Percentiles rank a stretch among this genome's conserved stretches.
These are phyloP conservation scores for Cyclophora punctaria DNA, from an alignment of 2,888 invertebrate species.

Conservation along the genomic window DNA sequence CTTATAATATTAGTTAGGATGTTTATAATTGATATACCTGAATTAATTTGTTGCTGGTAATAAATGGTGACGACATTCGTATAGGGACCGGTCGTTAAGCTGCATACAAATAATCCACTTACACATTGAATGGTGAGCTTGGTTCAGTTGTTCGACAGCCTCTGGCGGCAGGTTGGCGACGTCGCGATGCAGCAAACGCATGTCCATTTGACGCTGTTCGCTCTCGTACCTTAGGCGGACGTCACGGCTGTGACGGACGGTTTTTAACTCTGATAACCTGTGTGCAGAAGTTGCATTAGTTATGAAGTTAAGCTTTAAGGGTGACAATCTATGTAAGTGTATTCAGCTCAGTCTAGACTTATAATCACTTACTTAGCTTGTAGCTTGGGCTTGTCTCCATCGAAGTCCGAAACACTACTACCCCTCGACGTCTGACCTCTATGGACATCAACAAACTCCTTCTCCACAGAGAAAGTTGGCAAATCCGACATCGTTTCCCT, in stretches of 20 bases:
- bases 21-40: too few relatives aligned
- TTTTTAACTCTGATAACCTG: slow-evolving; percentile 83
- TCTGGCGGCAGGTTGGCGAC: slow-evolving; percentile 82
- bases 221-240: slow-evolving; percentile 84
- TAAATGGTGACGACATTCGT: too few relatives aligned
- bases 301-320: too few relatives aligned
- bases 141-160: slow-evolving; percentile 82
- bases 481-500: slow-evolving; percentile 44
- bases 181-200: slow-evolving; percentile 83
- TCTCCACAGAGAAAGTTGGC: slow-evolving; percentile 43
- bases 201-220: slow-evolving; percentile 83
- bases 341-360: too few relatives aligned
- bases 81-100: too few relatives aligned
- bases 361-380: slow-evolving; percentile 60
- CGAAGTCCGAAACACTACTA: slow-evolving; percentile 59
- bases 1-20: too few relatives aligned
- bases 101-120: slow-evolving; percentile 41
- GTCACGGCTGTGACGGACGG: slow-evolving; percentile 83
- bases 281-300: neutral
- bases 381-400: slow-evolving; percentile 58
- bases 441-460: slow-evolving; percentile 52
- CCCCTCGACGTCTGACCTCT: slow-evolving; percentile 51
- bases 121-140: slow-evolving; percentile 85
- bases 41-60: too few relatives aligned
- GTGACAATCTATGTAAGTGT: too few relatives aligned